These are phyloP conservation scores for Meles meles DNA, from an alignment of 2,113 vertebrate genomes.

Conservation along the genomic window DNA sequence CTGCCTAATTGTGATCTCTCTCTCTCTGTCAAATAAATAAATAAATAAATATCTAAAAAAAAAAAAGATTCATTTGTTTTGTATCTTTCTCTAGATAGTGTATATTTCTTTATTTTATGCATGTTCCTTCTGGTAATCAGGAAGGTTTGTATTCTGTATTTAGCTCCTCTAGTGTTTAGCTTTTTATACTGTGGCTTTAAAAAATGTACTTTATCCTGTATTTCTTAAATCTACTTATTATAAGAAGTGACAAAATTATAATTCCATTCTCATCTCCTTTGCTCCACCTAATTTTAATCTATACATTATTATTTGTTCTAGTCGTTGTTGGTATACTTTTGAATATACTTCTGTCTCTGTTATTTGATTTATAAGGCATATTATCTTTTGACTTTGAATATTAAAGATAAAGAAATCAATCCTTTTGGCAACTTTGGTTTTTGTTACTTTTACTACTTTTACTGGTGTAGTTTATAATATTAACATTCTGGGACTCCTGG, in stretches of 20 bases:
- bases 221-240: background rate
- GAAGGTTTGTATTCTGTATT: background rate
- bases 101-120: background rate
- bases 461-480: background rate
- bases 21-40: too few relatives aligned
- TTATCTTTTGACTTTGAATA: background rate
- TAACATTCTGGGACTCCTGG: too few relatives aligned
- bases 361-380: background rate
- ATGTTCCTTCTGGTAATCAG: background rate
- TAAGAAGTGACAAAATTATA: background rate
- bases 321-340: background rate
- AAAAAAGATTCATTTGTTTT: background rate
- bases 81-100: background rate
- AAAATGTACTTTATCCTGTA: background rate
- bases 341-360: background rate
- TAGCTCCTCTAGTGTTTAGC: background rate
- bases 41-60: too few relatives aligned
- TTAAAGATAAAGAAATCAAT: constrained; percentile 24
- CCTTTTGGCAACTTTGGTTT: background rate
- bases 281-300: background rate
- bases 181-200: background rate
- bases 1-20: too few relatives aligned
- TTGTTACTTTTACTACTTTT: background rate
- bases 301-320: background rate
- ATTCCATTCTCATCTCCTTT: background rate